Evolutionary conservation across 2,888 invertebrate species (phyloP).

Genomic region (Papilio gigon): DNA sequence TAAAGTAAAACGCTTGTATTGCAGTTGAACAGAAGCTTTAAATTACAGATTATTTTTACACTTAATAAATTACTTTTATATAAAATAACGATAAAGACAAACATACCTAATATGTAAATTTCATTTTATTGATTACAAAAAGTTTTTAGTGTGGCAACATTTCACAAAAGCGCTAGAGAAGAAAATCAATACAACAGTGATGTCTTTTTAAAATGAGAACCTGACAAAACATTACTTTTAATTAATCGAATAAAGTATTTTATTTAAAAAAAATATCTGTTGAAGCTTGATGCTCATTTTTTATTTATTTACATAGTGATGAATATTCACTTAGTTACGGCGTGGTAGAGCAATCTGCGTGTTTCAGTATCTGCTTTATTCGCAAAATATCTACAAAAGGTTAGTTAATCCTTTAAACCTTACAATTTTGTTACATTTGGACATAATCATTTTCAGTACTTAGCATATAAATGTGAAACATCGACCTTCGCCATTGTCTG

Average conservation of each 20-base stretch:
- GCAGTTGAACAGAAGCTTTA: neutral
- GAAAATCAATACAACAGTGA: conserved; percentile 80
- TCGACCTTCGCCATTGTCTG: conserved; percentile 81
- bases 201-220: conserved; percentile 82
- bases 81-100: neutral
- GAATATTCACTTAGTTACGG: conserved; percentile 81
- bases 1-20: neutral
- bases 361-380: conserved; percentile 72
- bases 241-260: conserved; percentile 77
- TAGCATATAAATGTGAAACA: conserved; percentile 63
- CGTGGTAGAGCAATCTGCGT: conserved; percentile 80
- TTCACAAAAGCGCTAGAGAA: conserved; percentile 58
- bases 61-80: neutral
- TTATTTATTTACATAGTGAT: conserved; percentile 83
- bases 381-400: conserved; percentile 75
- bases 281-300: conserved; percentile 81
- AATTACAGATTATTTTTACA: neutral
- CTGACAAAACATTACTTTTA: conserved; percentile 78
- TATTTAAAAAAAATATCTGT: conserved; percentile 75
- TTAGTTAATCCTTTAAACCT: conserved; percentile 61
- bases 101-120: too few relatives aligned
- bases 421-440: conserved; percentile 38
- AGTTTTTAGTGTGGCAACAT: conserved; percentile 41
- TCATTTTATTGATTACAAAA: conserved; percentile 38
- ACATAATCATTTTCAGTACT: conserved; percentile 46